Evolutionary conservation across 2,797 vertebrate genomes (phyloP), one percentile per base, ranked within the genome.

Genomic region (Pachyuromys duprasi): DNA sequence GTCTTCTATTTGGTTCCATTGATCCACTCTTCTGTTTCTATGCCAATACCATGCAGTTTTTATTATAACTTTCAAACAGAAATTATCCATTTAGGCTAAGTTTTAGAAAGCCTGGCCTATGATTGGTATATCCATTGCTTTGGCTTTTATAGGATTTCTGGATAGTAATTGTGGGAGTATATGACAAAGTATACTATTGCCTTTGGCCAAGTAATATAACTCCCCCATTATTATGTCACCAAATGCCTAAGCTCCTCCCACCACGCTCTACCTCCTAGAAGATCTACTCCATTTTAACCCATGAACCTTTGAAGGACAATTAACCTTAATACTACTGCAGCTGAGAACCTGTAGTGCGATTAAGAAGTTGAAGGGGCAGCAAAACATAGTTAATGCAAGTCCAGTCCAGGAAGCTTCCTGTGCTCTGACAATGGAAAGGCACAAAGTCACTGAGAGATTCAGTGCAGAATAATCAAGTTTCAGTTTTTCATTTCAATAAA

Each of bases 401-500:
- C 9, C 93, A 22, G 86, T 94, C 95, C 57, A 76, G 28, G 18
- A 0, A 88, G 39, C 0, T 63, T 93, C n/a, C 63, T 95, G 79
- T 93, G 49, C 76, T 65, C 95, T 70, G 36, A 72, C 3, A 45
- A 28, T 42, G 82, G 22, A 88, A 72, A 74, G 63, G 36, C 67
- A 90, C 49, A 53, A 81, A 69, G 13, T 80, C 39, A 42, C 62
- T 95, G 49, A 91, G 69, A 80, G 62, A 89, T 42, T 92, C 53
- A 75, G 4, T 95, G 70, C 18, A 72, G 28, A 67, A 81, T 67
- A 90, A 75, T 87, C 12, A 89, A 57, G 28, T 74, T 86, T 72
- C 33, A 92, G 13, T 76, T 87, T 79, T 93, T 88, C 14, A 57
- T 74, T 24, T 86, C 28, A 60, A 75, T 36, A 74, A 81, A 93